Percentiles rank a stretch among this genome's conserved stretches.
Conservation (phyloP, 2,888 invertebrate genomes). For the Callyntrura sp. region DNA sequence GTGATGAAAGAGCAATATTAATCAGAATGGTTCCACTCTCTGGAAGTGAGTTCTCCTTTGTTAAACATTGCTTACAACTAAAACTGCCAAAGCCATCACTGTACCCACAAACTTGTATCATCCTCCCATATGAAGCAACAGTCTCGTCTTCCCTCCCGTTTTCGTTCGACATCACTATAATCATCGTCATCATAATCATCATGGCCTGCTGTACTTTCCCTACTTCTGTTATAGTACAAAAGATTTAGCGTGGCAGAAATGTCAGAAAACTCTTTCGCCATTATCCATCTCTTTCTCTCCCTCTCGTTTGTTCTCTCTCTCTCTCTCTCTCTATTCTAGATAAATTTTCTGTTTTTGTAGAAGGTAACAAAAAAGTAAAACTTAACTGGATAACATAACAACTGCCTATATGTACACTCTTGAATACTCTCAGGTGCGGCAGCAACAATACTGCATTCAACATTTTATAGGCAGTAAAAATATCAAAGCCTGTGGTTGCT, state of each 20-base stretch:
- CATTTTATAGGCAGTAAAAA: conserved; percentile 39
- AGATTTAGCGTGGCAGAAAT: conserved; percentile 36
- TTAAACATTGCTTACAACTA: conserved; percentile 55
- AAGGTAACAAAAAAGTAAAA: conserved; percentile 28
- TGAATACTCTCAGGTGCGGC: background rate
- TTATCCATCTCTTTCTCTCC: conserved; percentile 2
- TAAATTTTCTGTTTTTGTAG: conserved; percentile 9
- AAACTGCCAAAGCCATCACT: too few species aligned
- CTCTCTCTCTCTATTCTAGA: background rate
- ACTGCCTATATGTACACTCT: background rate
- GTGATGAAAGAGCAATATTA: conserved; percentile 77
- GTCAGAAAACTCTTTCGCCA: conserved; percentile 43
- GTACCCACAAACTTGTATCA: conserved; percentile 6
- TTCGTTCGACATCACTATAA: conserved; percentile 18
- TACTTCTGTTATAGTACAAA: conserved; percentile 28
- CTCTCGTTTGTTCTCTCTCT: conserved; percentile 2
- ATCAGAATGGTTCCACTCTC: conserved; percentile 74
- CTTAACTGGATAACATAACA: conserved; percentile 12
- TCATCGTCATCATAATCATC: conserved; percentile 43
- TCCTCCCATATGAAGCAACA: conserved; percentile 59
- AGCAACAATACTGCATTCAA: background rate
- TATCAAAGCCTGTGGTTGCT: conserved; percentile 15
- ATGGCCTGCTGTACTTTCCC: background rate
- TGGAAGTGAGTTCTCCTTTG: conserved; percentile 52
- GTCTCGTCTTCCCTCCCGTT: background rate